Evolutionary conservation across 64 coral and sea anemone species (phyloP).

Genomic region (Stylophora pistillata): DNA sequence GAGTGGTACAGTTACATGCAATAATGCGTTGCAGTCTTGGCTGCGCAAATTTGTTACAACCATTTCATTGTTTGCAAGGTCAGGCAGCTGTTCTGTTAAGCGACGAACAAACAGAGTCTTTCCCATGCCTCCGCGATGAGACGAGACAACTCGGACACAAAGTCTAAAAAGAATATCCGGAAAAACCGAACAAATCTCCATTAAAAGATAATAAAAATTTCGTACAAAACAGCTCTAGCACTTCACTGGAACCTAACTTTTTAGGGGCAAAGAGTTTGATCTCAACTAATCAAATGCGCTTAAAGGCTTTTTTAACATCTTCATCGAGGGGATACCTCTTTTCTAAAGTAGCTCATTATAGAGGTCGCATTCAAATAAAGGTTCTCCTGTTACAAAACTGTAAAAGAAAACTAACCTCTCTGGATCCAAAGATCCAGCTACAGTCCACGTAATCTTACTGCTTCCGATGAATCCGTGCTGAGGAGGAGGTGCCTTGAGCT

Average conservation of each 20-base stretch:
- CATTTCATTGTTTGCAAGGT: conserved; percentile 61
- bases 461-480: conserved; percentile 57
- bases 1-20: conserved; percentile 72
- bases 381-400: too few relatives aligned
- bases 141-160: conserved; percentile 69
- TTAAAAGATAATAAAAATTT: too few relatives aligned
- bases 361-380: too few relatives aligned
- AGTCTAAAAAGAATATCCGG: too few relatives aligned
- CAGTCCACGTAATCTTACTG: conserved; percentile 61
- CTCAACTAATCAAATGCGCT: too few relatives aligned
- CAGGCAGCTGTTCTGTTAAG: conserved; percentile 56
- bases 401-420: conserved; percentile 48
- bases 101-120: conserved; percentile 68
- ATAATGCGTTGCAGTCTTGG: not conserved
- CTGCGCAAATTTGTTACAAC: not conserved
- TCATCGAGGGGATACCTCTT: too few relatives aligned
- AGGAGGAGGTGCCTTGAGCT: conserved; percentile 40
- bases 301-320: too few relatives aligned
- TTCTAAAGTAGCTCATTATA: too few relatives aligned
- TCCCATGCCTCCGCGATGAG: conserved; percentile 68
- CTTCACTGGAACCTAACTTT: too few relatives aligned
- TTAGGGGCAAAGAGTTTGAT: too few relatives aligned
- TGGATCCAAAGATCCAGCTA: conserved; percentile 68
- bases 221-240: too few relatives aligned
- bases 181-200: too few relatives aligned